Evolutionary conservation across 2,113 vertebrate species (phyloP), one percentile per base, ranked within the genome.

Genomic region (Chaenocephalus aceratus): DNA sequence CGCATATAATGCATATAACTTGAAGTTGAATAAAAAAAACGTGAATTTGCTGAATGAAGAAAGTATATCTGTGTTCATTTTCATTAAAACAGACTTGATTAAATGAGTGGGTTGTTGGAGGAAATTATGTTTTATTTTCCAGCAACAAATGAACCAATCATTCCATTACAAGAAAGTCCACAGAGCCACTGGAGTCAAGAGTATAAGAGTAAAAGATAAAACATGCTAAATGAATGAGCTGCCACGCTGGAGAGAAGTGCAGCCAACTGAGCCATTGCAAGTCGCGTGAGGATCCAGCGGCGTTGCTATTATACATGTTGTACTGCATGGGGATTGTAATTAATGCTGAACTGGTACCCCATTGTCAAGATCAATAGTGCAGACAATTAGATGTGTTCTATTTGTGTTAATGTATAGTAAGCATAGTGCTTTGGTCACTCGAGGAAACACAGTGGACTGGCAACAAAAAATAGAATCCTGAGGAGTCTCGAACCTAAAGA

Each of bases 341-440:
- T 56, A 53, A 65, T 1, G 45, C 57, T 72, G 75, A 83, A 81
- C 72, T 66, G 41, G 11, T 26, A 51, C 48, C 46, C 59, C 23
- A 21, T 23, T 64, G 80, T 82, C 61, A n/a, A 30, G 68, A 57
- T 77, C 82, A 86, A 69, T 78, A 53, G 11, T 51, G 80, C 63
- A 71, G 72, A 86, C 87, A 88, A 87, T 87, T 75, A 83, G 44
- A 74, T 87, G 77, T 80, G 77, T 87, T 81, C 57, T 60, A 49
- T 62, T 76, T 84, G 78, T 72, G 56, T 67, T 59, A 53, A 78
- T 66, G 56, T 54, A 59, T 3, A 3, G 11, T 1, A 52, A 59
- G 62, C 41, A 77, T 60, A 72, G 66, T 18, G 18, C 23, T 23
- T 6, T 44, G 26, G 23, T 74, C 68, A 68, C 1, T 21, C 44